These are phyloP conservation scores for Drosophila percnosoma DNA, from an alignment of 2,888 invertebrate genomes.

Conservation along the genomic window DNA sequence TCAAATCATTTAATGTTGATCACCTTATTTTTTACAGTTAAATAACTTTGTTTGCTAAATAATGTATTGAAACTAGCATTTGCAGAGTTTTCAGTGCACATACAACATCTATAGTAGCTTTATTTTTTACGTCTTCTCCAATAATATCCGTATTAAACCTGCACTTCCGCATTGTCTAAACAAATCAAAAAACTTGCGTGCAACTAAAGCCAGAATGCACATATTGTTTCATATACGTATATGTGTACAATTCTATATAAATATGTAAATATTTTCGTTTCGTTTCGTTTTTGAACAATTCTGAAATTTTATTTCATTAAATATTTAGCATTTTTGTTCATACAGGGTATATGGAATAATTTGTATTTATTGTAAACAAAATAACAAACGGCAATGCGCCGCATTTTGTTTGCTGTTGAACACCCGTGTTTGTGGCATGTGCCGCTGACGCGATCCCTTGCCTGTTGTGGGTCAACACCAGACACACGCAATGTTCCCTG, in stretches of 20 bases:
- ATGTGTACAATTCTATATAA: neutral
- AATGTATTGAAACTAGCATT: too few species aligned
- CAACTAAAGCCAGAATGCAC: neutral
- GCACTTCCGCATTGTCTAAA: neutral
- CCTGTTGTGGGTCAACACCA: conserved; percentile 42
- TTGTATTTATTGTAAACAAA: conserved; percentile 52
- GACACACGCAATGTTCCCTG: conserved; percentile 32
- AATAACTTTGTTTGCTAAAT: neutral
- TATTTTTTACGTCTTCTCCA: neutral
- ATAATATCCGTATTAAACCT: neutral
- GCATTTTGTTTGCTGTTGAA: conserved; percentile 68
- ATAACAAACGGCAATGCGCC: conserved; percentile 29
- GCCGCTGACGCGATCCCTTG: conserved; percentile 45
- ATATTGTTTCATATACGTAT: neutral
- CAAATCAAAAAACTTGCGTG: neutral
- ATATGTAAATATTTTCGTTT: neutral
- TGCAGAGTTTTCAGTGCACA: neutral
- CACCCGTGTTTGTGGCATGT: conserved; percentile 68
- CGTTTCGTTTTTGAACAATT: neutral
- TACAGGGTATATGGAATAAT: conserved; percentile 9
- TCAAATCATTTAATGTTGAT: neutral
- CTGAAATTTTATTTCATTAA: neutral
- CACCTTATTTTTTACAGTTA: neutral
- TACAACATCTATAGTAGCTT: neutral
- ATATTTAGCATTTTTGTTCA: neutral